phyloP scores from a whole-genome alignment of 1,140 invertebrate species.

The Coelopa frigida region DNA sequence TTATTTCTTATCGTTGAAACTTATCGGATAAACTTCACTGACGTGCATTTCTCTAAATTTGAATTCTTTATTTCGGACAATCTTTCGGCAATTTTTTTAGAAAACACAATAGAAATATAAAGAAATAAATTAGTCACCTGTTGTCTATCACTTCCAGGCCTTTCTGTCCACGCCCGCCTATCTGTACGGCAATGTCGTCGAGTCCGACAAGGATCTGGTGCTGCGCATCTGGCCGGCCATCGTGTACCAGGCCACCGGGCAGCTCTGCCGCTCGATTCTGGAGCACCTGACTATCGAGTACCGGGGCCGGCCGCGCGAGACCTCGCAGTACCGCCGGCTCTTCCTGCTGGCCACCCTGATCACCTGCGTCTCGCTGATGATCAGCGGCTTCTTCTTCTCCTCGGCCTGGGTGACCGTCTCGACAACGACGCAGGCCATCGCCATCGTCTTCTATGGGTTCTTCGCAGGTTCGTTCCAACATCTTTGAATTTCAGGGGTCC shows the following conservation, averaged over 20 bases:
- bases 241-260: constrained; percentile 39
- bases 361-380: constrained; percentile 35
- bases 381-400: constrained; percentile 37
- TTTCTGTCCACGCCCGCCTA: constrained; percentile 41
- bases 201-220: constrained; percentile 40
- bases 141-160: constrained; percentile 19
- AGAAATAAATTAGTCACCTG: too few relatives aligned
- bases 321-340: constrained; percentile 28
- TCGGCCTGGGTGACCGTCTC: constrained; percentile 38
- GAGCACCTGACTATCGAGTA: constrained; percentile 39
- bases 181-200: constrained; percentile 39
- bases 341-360: constrained; percentile 37
- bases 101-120: too few relatives aligned
- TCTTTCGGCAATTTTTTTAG: too few relatives aligned
- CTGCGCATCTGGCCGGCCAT: constrained; percentile 41
- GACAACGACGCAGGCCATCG: constrained; percentile 38
- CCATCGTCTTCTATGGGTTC: constrained; percentile 38
- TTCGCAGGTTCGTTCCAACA: too few relatives aligned
- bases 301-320: constrained; percentile 33
- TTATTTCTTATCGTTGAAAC: too few relatives aligned
- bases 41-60: too few relatives aligned
- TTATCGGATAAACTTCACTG: too few relatives aligned
- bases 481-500: too few relatives aligned
- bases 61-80: too few relatives aligned
- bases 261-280: constrained; percentile 38